Base-by-base conservation (phyloP, 2,113 vertebrate genomes). In the Saguinus imperator region DNA sequence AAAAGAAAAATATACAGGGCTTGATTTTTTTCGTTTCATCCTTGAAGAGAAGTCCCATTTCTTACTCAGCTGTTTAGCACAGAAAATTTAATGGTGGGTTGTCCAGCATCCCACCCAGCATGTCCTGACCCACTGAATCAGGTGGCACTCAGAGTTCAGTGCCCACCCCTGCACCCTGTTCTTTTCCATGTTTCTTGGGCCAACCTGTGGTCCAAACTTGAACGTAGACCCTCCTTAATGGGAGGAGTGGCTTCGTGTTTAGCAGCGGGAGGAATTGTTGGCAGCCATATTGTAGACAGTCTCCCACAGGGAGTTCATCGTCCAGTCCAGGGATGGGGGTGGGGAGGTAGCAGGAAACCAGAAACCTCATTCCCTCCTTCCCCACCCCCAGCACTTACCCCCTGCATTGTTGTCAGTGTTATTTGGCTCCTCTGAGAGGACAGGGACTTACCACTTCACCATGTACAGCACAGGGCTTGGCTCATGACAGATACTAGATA, bases 201-300 rank as follows among this genome's bases (percentile, higher is more conserved):
- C 35, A 55, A 6, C 70, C 37, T 73, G 52, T 35, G 83, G 45
- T 40, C 73, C 86, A 32, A 3, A 72, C 32, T 35, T 27, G 25
- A 70, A 35, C 66, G 40, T 55, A 20, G 40, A 29, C 45, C 9
- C 6, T n/a, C 12, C 32, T 25, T 1, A 0, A 12, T 43, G n/a
- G 70, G 58, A 20, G 14, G 48, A 45, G 20, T 1, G 1, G 77
- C 9, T 45, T 52, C 45, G 11, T 17, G 29, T 27, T 61, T 66
- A 14, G 14, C 0, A 5, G 3, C 1, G 7, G 50, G 17, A 70
- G 50, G 37, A 40, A 16, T 2, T 40, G 17, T 50, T 27, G 32
- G 58, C 29, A 48, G 57, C 72, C 57, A 4, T 58, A 13, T 48
- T 84, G 43, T 75, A 85, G 35, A 72, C 10, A 3, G 13, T 58